Conservation (phyloP, 2,888 invertebrate genomes). For the Ennomos erosarius region DNA sequence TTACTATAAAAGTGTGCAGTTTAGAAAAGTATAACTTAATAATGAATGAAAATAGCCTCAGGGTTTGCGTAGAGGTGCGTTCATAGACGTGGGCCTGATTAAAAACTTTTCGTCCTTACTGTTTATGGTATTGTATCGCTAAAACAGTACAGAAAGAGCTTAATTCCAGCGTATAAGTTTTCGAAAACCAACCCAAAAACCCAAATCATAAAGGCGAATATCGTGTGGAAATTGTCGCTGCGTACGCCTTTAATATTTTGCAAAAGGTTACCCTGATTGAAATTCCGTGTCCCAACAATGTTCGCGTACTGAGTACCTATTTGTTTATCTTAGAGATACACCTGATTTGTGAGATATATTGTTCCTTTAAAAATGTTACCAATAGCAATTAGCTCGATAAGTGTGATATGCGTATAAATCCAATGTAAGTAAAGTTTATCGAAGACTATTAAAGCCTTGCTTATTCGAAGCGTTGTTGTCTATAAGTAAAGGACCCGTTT, state of each 20-base stretch:
- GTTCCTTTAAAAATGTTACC: slow-evolving; percentile 67
- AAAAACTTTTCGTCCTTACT: slow-evolving; percentile 7
- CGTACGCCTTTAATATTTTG: slow-evolving; percentile 38
- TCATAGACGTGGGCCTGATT: not conserved
- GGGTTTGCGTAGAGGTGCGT: not conserved
- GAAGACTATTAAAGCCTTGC: slow-evolving; percentile 26
- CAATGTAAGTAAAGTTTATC: slow-evolving; percentile 53
- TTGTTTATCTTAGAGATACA: slow-evolving; percentile 71
- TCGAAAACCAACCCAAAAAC: slow-evolving; percentile 12
- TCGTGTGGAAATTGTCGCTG: slow-evolving; percentile 16
- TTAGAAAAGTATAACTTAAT: no score
- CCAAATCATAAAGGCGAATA: slow-evolving; percentile 30
- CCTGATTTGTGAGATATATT: slow-evolving; percentile 65
- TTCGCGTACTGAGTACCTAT: slow-evolving; percentile 72
- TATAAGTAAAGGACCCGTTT: slow-evolving; percentile 31
- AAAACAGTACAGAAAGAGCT: slow-evolving; percentile 14
- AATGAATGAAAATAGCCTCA: not conserved
- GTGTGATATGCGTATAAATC: slow-evolving; percentile 69
- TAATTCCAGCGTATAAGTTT: not conserved
- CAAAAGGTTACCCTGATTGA: slow-evolving; percentile 69
- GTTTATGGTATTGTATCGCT: not conserved
- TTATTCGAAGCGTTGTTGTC: slow-evolving; percentile 30
- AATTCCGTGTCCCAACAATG: slow-evolving; percentile 83
- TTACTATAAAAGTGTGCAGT: no score
- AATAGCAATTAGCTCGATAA: slow-evolving; percentile 78